A percentile compares a stretch with the other conserved stretches of the same genome.
phyloP scores from a whole-genome alignment of 2,113 vertebrate species.

The Lepus timidus region DNA sequence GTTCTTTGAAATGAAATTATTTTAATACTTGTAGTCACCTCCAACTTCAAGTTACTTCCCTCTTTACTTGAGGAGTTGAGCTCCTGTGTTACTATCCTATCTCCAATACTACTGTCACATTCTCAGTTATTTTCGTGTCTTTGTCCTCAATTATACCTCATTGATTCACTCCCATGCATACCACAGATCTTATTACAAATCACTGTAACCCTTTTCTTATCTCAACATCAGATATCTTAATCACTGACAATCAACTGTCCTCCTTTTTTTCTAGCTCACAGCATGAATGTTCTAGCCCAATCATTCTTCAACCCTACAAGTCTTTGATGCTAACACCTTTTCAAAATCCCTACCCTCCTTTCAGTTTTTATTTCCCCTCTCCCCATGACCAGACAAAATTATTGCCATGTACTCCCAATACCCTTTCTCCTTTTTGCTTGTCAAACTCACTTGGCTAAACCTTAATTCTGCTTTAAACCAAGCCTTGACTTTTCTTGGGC shows the following conservation, averaged over 20 bases:
- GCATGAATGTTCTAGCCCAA: not conserved
- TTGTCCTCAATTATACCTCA: not conserved
- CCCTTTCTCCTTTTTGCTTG: not conserved
- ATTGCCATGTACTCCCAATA: not conserved
- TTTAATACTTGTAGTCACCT: not conserved
- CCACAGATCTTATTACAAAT: not conserved
- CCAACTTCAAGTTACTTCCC: not conserved
- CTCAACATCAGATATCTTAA: not conserved
- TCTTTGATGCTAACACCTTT: not conserved
- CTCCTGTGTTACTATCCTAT: not conserved
- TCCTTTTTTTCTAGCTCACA: not conserved
- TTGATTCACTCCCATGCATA: not conserved
- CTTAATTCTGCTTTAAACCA: not conserved
- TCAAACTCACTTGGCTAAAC: not conserved
- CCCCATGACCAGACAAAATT: not conserved
- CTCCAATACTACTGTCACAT: not conserved
- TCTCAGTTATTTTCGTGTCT: not conserved
- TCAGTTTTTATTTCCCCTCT: not conserved
- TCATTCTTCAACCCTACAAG: not conserved
- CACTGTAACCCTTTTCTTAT: not conserved
- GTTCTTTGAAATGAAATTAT: slow-evolving; percentile 10
- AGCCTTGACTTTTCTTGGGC: not conserved
- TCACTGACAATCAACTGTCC: not conserved
- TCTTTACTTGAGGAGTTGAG: not conserved
- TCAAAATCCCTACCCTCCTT: not conserved